These are phyloP conservation scores for Cephalopholis sonnerati DNA, from an alignment of 2,113 vertebrate genomes.

Conservation along the genomic window DNA sequence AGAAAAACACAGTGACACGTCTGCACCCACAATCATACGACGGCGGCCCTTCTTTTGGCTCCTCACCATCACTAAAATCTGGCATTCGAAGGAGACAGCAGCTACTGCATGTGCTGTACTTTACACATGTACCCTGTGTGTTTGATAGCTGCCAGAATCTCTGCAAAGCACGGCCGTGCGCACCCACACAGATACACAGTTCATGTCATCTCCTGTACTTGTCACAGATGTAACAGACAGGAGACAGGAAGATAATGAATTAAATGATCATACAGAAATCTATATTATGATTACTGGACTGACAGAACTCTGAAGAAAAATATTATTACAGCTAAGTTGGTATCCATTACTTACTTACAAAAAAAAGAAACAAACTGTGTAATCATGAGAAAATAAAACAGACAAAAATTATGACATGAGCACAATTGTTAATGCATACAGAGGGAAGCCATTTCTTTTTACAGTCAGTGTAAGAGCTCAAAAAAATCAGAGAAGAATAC, in stretches of 20 bases:
- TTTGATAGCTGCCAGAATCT: constrained; percentile 36
- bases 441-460: not conserved
- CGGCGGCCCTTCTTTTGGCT: constrained; percentile 23
- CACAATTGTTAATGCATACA: not conserved
- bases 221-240: constrained; percentile 11
- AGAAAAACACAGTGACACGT: constrained; percentile 30
- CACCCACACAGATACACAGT: constrained; percentile 11
- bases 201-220: not conserved
- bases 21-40: not conserved
- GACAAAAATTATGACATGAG: too few species aligned
- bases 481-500: not conserved
- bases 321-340: not conserved
- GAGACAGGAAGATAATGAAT: not conserved
- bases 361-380: not conserved
- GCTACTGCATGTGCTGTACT: constrained; percentile 49
- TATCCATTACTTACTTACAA: not conserved
- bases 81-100: constrained; percentile 56
- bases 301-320: not conserved
- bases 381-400: not conserved
- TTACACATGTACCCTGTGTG: constrained; percentile 45
- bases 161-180: not conserved
- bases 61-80: constrained; percentile 45
- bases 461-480: not conserved
- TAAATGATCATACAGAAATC: not conserved
- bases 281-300: not conserved